Evolutionary conservation across 2,888 invertebrate genomes (phyloP), one percentile per base, ranked within the genome.

Genomic region (Aporophyla lueneburgensis): DNA sequence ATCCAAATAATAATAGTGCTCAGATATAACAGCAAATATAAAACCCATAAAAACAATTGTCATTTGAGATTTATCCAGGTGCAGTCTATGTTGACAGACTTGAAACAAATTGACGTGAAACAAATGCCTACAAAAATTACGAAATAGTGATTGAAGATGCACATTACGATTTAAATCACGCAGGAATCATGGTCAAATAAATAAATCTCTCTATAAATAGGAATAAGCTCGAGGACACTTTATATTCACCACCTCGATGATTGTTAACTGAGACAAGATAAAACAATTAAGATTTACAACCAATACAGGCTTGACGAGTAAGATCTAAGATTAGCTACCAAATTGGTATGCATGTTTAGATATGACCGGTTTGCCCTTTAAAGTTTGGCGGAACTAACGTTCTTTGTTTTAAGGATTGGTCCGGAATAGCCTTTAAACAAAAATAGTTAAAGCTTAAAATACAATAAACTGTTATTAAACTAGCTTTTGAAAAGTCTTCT

Each of bases 291-390:
- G 61, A 82, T 69, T 63, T 63, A 61, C 19, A 61, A 66, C n/a
- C 43, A 67, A 85, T 82, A 66, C 58, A 63, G 27, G 54, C 68
- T 58, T 27, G 72, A 51, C 77, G 58, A 53, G 9, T n/a, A 21
- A 62, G 73, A 80, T 85, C 79, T 78, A 74, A 76, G 73, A 78
- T 87, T 65, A 78, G 70, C 73, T 58, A 54, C 70, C 69, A 77
- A 83, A 76, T 83, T 72, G 74, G 67, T 85, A 85, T 87, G 74
- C 87, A 74, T 10, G 51, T 51, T 75, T 63, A 58, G 21, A 73
- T 69, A 24, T 63, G 75, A 72, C 80, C 73, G 54, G 12, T 69
- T 78, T 87, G 71, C 75, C 80, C 83, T 83, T 81, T 66, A 59
- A n/a, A 86, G n/a, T 65, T 33, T 75, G 21, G 56, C 56, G 81